These are phyloP conservation scores for Gymnoscopelus braueri DNA, from an alignment of 2,797 vertebrate genomes.

Conservation along the genomic window DNA sequence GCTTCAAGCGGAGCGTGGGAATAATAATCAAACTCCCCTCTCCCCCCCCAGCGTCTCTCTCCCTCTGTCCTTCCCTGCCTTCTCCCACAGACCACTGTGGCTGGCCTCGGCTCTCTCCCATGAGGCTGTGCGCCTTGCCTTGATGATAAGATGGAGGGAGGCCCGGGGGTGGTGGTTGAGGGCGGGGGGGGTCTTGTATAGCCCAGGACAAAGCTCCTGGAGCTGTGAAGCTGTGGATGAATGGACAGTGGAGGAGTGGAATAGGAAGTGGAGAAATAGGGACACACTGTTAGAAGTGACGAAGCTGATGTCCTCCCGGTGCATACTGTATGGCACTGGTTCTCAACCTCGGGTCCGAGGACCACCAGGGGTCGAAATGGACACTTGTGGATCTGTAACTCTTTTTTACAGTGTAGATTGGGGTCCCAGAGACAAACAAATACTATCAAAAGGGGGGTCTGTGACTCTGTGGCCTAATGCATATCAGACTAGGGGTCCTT, in stretches of 20 bases:
- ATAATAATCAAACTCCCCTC: slow-evolving; percentile 43
- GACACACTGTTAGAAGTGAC: slow-evolving; percentile 32
- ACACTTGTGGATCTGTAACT: no score
- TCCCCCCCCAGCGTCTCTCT: slow-evolving; percentile 17
- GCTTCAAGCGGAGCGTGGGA: slow-evolving; percentile 61
- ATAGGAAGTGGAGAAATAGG: not conserved
- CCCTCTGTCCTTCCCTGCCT: slow-evolving; percentile 28
- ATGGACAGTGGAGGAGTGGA: slow-evolving; percentile 16
- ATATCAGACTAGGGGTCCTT: no score
- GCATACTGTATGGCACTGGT: no score
- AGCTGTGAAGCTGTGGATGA: slow-evolving; percentile 1
- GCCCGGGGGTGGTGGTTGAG: no score
- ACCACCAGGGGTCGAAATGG: no score
- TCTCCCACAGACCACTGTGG: slow-evolving; percentile 44
- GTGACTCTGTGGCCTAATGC: no score
- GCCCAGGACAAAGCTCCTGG: slow-evolving; percentile 40
- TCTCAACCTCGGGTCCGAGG: no score
- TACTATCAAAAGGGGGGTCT: no score
- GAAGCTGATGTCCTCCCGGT: no score
- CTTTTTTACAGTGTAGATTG: no score
- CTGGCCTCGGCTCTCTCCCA: slow-evolving; percentile 34
- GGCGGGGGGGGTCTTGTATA: slow-evolving; percentile 46
- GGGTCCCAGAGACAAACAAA: no score
- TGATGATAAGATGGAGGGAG: slow-evolving; percentile 8
- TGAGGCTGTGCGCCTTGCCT: slow-evolving; percentile 9